A percentile compares a stretch with the other conserved stretches of the same genome.
These are phyloP conservation scores for Leucoraja ocellata DNA, from an alignment of 2,797 vertebrate species.

Conservation along the genomic window DNA sequence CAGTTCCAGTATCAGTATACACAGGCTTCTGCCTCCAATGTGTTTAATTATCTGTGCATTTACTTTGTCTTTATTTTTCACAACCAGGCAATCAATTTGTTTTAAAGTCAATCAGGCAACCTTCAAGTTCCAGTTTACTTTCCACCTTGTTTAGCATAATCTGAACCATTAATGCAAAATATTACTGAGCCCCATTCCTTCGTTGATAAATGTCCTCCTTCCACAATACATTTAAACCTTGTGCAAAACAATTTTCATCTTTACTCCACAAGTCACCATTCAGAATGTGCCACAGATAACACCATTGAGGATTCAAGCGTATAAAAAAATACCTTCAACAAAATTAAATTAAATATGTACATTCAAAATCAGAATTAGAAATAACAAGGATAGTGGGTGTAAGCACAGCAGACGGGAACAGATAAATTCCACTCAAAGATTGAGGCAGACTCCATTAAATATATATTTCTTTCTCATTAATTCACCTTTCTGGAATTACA, in stretches of 20 bases:
- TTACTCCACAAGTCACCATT: background rate
- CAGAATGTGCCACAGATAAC: background rate
- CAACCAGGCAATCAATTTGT: background rate
- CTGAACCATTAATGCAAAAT: background rate
- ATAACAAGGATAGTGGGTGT: background rate
- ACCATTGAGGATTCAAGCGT: background rate
- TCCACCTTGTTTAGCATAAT: background rate
- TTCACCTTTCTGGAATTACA: background rate
- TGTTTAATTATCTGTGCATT: background rate
- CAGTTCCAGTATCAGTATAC: background rate
- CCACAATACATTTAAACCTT: background rate
- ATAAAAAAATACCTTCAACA: background rate
- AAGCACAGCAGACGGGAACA: background rate
- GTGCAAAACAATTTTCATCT: background rate
- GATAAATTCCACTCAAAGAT: background rate
- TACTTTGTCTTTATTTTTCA: background rate
- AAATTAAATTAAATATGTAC: background rate
- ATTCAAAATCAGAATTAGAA: background rate
- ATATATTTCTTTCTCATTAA: background rate
- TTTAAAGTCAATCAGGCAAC: background rate
- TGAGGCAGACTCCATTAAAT: background rate
- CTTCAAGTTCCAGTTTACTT: background rate
- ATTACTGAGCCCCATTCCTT: background rate
- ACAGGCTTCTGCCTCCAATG: background rate
- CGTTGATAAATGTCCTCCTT: background rate